Percentiles rank a stretch among this genome's conserved stretches.
Evolutionary conservation across 2,888 invertebrate species (phyloP).

Genomic region (Ichneumoninae sp.): DNA sequence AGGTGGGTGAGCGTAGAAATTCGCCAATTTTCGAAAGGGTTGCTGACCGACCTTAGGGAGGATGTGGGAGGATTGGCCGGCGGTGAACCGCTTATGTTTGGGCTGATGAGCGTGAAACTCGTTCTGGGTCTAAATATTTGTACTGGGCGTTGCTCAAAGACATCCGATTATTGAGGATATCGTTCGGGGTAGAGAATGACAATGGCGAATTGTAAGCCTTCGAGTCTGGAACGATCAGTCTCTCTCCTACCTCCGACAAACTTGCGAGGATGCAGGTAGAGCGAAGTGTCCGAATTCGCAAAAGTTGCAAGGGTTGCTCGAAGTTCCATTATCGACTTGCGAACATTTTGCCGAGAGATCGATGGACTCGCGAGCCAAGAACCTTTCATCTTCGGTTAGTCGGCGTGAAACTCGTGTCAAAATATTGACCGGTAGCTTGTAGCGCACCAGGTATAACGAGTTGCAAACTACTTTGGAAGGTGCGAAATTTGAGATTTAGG

Average conservation of each 20-base stretch:
- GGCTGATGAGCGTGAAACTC: constrained; percentile 23
- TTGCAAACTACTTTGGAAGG: constrained; percentile 46
- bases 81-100: neutral
- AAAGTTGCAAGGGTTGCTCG: neutral
- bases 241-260: neutral
- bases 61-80: neutral
- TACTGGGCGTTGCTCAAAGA: no score
- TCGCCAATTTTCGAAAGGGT: constrained; percentile 52
- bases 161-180: no score
- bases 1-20: constrained; percentile 41
- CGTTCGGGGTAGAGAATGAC: neutral
- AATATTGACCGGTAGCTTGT: constrained; percentile 71
- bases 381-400: constrained; percentile 42
- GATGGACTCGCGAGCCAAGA: constrained; percentile 29
- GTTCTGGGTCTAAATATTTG: neutral
- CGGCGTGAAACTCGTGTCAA: constrained; percentile 70
- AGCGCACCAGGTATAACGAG: constrained; percentile 48
- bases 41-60: neutral
- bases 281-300: neutral
- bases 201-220: neutral
- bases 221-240: neutral
- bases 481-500: constrained; percentile 19
- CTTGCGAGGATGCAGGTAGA: neutral
- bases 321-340: neutral
- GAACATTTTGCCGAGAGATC: constrained; percentile 57